Evolutionary conservation across 2,888 invertebrate genomes (phyloP), one percentile per base, ranked within the genome.

Genomic region (Helicoverpa assulta): DNA sequence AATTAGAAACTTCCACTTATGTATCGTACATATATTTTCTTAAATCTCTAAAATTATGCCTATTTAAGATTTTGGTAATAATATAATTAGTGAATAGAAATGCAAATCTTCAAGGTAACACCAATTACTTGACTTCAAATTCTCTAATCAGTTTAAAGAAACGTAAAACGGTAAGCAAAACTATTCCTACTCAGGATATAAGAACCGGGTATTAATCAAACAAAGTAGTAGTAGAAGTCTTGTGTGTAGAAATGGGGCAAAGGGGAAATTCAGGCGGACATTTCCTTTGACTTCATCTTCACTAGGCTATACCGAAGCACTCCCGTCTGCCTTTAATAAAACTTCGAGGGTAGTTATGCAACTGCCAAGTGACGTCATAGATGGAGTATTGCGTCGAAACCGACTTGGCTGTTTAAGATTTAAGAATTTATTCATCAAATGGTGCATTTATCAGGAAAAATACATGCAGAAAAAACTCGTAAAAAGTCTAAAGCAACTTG

Each of bases 281-380:
- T 59, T 54, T 59, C 33, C 59, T 72, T 64, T 71, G 51, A 65
- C 50, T 55, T 64, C 18, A 33, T 59, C 33, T 43, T 16, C 50
- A 19, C 5, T 53, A 16, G 19, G 53, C n/a, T 29, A 52, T 37
- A 37, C 43, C 37, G 37, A 18, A 57, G 53, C 57, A 57, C 37
- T 57, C 5, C 14, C 52, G 70, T 47, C 40, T 16, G 43, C 43
- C 21, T 70, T 70, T 70, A 57, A 57, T 70, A 62, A 70, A 50
- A 70, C 71, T 70, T 70, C 33, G 18, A 61, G 14, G 56, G 51
- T 57, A 47, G 59, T 68, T 47, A 54, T 37, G 26, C 52, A 47
- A 47, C 19, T 19, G 14, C 43, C 14, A 56, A 43, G 60, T 70
- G 62, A 26, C 70, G 51, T 52, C 63, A 57, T 54, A 54, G 54